phyloP scores from a whole-genome alignment of 35 echinoderm and acorn worm species.

The Heliocidaris erythrogramma region DNA sequence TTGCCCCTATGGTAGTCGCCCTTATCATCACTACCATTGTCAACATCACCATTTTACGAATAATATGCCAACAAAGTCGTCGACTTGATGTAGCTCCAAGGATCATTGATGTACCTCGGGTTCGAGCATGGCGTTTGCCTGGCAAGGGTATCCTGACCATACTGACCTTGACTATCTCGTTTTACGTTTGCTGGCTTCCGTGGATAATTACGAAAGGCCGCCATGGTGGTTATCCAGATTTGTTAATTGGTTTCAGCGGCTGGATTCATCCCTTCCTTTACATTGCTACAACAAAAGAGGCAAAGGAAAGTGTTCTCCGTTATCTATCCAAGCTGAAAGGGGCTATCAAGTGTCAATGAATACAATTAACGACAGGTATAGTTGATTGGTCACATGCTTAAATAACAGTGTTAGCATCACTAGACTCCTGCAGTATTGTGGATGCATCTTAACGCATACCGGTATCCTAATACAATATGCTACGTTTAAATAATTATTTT shows the following conservation, averaged over 20 bases:
- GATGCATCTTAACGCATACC: no score
- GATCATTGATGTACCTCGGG: neutral
- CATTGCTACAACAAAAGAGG: neutral
- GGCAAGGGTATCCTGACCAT: neutral
- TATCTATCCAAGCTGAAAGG: no score
- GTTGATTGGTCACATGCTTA: no score
- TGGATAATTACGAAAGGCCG: neutral
- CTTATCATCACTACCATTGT: neutral
- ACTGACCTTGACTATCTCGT: neutral
- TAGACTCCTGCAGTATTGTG: no score
- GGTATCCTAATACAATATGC: no score
- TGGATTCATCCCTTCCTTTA: neutral
- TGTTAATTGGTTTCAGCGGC: neutral
- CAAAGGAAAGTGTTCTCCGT: neutral
- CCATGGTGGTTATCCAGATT: neutral
- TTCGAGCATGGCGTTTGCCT: neutral
- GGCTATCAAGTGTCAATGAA: no score
- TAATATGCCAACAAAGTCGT: neutral
- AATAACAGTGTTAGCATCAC: no score
- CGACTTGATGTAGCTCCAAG: neutral
- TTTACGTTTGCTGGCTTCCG: neutral
- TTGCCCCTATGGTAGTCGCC: no score
- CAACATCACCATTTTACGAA: neutral
- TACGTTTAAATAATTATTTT: no score
- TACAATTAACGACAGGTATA: no score